Evolutionary conservation across 2,888 invertebrate species (phyloP).

Genomic region (Oxytorus armatus): DNA sequence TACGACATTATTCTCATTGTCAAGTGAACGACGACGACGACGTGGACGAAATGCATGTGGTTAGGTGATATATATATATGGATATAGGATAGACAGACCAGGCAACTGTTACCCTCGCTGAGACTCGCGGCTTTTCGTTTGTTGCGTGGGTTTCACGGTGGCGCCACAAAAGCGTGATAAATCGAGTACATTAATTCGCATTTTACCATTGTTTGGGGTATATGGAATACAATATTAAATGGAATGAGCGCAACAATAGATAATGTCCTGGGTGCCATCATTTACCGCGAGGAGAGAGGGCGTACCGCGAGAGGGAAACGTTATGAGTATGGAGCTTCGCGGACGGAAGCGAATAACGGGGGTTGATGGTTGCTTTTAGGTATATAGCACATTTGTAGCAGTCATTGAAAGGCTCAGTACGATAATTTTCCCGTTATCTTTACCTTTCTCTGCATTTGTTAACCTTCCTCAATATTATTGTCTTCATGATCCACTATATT

Average conservation of each 20-base stretch:
- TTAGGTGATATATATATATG: conserved; percentile 14
- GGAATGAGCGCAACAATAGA: conserved; percentile 84
- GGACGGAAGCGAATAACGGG: conserved; percentile 53
- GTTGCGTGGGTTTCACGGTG: conserved; percentile 76
- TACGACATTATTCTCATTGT: conserved; percentile 48
- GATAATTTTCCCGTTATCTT: not conserved
- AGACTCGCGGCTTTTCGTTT: conserved; percentile 67
- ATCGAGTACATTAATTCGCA: conserved; percentile 84
- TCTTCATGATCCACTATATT: too few relatives aligned
- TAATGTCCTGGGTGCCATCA: conserved; percentile 82
- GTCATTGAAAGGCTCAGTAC: not conserved
- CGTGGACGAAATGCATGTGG: conserved; percentile 32
- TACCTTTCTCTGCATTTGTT: not conserved
- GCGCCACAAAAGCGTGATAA: conserved; percentile 84
- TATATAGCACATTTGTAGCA: conserved; percentile 3
- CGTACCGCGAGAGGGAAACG: conserved; percentile 39
- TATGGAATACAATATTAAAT: conserved; percentile 84
- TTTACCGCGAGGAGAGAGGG: conserved; percentile 72
- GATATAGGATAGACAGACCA: conserved; percentile 48
- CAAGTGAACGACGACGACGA: conserved; percentile 48
- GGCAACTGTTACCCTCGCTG: conserved; percentile 53
- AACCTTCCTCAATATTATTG: too few relatives aligned
- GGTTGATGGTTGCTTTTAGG: conserved; percentile 52
- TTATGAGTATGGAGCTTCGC: conserved; percentile 44
- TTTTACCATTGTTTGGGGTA: conserved; percentile 84